phyloP scores from a whole-genome alignment of 2,888 invertebrate species.

The Linnaemya tessellans region DNA sequence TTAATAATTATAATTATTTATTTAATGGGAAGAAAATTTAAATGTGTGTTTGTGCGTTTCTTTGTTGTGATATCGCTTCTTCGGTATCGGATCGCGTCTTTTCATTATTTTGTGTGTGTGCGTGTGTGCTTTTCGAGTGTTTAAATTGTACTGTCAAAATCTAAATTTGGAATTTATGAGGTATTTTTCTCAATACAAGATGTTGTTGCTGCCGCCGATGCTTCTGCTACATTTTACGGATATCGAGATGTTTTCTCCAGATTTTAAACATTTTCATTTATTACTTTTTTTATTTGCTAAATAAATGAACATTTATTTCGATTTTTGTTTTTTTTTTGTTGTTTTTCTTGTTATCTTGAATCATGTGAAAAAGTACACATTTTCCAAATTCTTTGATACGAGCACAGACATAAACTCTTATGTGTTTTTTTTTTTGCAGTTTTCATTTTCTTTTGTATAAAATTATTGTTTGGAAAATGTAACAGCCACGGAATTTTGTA shows the following conservation, averaged over 20 bases:
- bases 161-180: constrained; percentile 73
- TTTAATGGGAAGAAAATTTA: background rate
- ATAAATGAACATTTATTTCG: constrained; percentile 59
- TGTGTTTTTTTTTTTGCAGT: background rate
- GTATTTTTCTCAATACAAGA: constrained; percentile 48
- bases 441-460: constrained; percentile 34
- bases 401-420: background rate
- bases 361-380: constrained; percentile 47
- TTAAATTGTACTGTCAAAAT: constrained; percentile 66
- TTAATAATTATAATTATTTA: background rate
- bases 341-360: constrained; percentile 5
- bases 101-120: constrained; percentile 46
- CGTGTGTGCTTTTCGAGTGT: constrained; percentile 44
- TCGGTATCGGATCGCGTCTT: constrained; percentile 35
- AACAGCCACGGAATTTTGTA: constrained; percentile 6
- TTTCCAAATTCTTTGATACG: constrained; percentile 47
- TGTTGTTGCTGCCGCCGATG: constrained; percentile 3
- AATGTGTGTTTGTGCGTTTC: constrained; percentile 8
- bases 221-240: constrained; percentile 13
- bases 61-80: constrained; percentile 4
- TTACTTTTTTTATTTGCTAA: constrained; percentile 58
- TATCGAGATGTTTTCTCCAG: constrained; percentile 59
- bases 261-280: constrained; percentile 56
- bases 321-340: background rate
- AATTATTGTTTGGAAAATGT: constrained; percentile 45